Evolutionary conservation across 2,888 invertebrate genomes (phyloP), one percentile per base, ranked within the genome.

Genomic region (Glaucopsyche alexis): DNA sequence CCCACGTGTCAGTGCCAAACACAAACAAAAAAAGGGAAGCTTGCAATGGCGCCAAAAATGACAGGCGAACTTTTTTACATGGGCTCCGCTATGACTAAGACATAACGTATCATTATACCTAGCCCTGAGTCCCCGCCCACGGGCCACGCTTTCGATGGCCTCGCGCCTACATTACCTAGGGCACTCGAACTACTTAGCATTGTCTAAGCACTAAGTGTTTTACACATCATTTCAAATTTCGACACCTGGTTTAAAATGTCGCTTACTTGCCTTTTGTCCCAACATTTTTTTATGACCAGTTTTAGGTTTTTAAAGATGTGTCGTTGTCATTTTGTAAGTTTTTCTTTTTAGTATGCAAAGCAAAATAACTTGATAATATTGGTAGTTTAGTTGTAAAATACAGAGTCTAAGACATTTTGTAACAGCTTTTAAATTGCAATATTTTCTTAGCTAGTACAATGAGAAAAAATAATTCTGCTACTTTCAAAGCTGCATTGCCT

Each of bases 91-190:
- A 69, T 69, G 69, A 69, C 69, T 69, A 69, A 69, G 69, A 13
- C 19, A 19, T 47, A 69, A 69, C 69, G 69, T 69, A 49, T 69
- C 8, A 69, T 69, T 69, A 69, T 67, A 29, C 69, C 69, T 49
- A 49, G 69, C 69, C 69, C 69, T 69, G 69, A 69, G 47, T 19
- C 71, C 19, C 50, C 71, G 66, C 75, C 75, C 70, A 74, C 74
- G n/a, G 8, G 65, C 71, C 13, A 50, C 45, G 42, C 75, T 75
- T 75, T 75, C 74, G 74, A 73, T 42, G 65, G 42, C 74, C 74
- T 75, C 72, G 73, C 29, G 60, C 67, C 72, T 71, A 74, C 72
- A 66, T 42, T 47, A 66, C 69, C 69, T 69, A 69, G 69, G 47
- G 47, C 14, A 69, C 47, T 69, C 69, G n/a, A 19, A 69, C 69